Conservation (phyloP, 2,888 invertebrate genomes). For the Tinea semifulvella region DNA sequence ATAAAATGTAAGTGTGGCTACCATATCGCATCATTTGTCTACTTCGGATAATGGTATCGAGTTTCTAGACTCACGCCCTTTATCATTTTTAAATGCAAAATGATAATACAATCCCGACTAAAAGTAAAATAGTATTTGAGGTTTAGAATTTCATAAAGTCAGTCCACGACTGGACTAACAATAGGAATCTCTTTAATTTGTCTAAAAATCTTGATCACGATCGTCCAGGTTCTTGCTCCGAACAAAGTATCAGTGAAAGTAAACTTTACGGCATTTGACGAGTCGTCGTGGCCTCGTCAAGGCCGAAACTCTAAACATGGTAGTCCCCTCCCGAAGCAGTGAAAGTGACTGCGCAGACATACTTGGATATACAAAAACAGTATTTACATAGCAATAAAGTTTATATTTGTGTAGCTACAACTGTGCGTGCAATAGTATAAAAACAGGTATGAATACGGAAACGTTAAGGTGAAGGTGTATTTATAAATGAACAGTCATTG, state of each 20-base stretch:
- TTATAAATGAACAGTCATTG: constrained; percentile 2
- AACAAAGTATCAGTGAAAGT: constrained; percentile 6
- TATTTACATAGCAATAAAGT: too few relatives aligned
- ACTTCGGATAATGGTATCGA: too few relatives aligned
- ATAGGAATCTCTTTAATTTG: too few relatives aligned
- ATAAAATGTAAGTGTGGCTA: too few relatives aligned
- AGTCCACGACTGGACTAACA: too few relatives aligned
- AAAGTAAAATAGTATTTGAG: too few relatives aligned
- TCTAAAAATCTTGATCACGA: too few relatives aligned
- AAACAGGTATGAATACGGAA: constrained; percentile 11
- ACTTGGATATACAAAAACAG: neutral
- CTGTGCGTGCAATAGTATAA: neutral
- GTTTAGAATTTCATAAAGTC: too few relatives aligned
- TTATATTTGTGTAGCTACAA: neutral
- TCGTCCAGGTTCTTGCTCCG: constrained; percentile 3
- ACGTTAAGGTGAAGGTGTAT: constrained; percentile 5
- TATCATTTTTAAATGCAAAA: too few relatives aligned
- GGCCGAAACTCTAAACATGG: constrained; percentile 29
- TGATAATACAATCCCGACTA: too few relatives aligned
- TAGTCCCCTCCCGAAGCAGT: constrained; percentile 5
- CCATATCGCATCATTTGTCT: too few relatives aligned
- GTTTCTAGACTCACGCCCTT: too few relatives aligned
- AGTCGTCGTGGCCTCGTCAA: constrained; percentile 38
- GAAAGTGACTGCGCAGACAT: constrained; percentile 3
- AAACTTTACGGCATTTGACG: constrained; percentile 9